phyloP scores from a whole-genome alignment of 2,888 invertebrate species.

The Tenthredo amoena region DNA sequence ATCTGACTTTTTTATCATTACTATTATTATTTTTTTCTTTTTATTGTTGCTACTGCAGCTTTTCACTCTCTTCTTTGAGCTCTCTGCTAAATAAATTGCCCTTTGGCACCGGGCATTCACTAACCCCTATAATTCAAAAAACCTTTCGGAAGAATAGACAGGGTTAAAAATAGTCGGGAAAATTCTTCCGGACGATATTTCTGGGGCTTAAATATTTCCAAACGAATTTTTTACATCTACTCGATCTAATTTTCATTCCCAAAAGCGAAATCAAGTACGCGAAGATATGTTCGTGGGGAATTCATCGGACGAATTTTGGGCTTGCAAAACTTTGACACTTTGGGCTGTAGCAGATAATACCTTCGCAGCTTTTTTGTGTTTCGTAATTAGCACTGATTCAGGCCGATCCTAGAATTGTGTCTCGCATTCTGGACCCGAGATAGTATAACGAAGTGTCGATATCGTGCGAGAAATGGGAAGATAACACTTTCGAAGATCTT shows the following conservation, averaged over 20 bases:
- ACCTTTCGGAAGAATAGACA: background rate
- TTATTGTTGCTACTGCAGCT: conserved; percentile 47
- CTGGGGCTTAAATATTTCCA: too few species aligned
- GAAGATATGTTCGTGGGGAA: background rate
- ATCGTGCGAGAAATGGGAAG: background rate
- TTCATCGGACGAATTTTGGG: background rate
- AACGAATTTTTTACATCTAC: too few species aligned
- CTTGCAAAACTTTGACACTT: background rate
- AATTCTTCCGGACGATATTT: too few species aligned
- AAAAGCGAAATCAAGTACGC: too few species aligned
- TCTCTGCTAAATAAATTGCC: background rate
- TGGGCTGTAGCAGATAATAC: background rate
- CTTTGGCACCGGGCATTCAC: background rate
- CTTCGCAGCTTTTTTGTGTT: too few species aligned
- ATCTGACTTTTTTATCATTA: conserved; percentile 4
- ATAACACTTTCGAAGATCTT: background rate
- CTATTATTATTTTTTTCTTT: conserved; percentile 6
- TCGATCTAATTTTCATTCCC: too few species aligned
- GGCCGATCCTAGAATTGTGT: too few species aligned
- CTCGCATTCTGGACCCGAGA: background rate
- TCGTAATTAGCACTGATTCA: too few species aligned
- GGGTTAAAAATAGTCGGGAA: too few species aligned
- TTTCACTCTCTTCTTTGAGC: background rate
- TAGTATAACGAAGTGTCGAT: background rate
- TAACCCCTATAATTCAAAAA: background rate